phyloP scores from a whole-genome alignment of 2,888 invertebrate species.

The Schrankia costaestrigalis region DNA sequence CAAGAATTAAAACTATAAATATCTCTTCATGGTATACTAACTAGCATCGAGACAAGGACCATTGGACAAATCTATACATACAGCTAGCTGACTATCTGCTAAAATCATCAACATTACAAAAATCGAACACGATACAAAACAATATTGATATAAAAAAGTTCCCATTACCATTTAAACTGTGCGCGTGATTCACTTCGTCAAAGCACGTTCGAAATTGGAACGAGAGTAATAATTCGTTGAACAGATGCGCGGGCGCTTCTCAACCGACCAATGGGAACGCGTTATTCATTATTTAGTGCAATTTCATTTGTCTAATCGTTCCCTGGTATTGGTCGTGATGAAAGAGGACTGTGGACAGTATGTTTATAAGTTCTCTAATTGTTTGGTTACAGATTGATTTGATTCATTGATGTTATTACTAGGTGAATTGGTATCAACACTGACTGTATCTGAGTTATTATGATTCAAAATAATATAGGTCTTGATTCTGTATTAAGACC shows the following conservation, averaged over 20 bases:
- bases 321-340: slow-evolving; percentile 31
- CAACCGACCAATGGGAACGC: slow-evolving; percentile 39
- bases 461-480: too few species aligned
- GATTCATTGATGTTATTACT: too few species aligned
- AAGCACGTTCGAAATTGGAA: slow-evolving; percentile 44
- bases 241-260: slow-evolving; percentile 62
- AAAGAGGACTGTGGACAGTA: slow-evolving; percentile 26
- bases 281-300: slow-evolving; percentile 42
- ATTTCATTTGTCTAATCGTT: slow-evolving; percentile 54
- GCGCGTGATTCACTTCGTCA: slow-evolving; percentile 37
- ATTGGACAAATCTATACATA: too few species aligned
- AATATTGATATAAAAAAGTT: slow-evolving; percentile 20
- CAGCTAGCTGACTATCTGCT: too few species aligned
- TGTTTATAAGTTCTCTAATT: too few species aligned
- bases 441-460: too few species aligned
- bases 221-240: slow-evolving; percentile 60
- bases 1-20: too few species aligned
- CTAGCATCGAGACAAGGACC: too few species aligned
- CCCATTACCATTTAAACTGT: slow-evolving; percentile 23
- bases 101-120: slow-evolving; percentile 2
- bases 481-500: too few species aligned
- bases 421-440: too few species aligned
- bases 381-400: too few species aligned
- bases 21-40: too few species aligned
- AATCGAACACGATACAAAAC: slow-evolving; percentile 9